phyloP scores from a whole-genome alignment of 2,797 vertebrate species.

The Poecilia picta region DNA sequence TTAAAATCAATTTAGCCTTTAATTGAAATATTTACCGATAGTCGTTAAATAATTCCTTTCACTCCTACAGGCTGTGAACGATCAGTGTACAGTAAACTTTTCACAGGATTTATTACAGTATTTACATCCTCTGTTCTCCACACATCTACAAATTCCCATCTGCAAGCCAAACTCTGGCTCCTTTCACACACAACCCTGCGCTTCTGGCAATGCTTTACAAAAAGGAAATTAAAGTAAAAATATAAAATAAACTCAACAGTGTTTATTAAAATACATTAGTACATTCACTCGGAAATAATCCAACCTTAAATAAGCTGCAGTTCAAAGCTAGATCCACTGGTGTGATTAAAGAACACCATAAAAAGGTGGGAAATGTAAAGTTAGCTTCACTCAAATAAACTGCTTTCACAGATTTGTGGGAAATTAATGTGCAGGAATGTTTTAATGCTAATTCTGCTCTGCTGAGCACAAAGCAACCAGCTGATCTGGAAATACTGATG shows the following conservation, averaged over 20 bases:
- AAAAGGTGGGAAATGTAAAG: conserved; percentile 3
- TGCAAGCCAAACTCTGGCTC: conserved; percentile 20
- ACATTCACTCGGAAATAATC: conserved; percentile 68
- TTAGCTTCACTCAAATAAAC: conserved; percentile 52
- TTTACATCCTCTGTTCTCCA: conserved; percentile 71
- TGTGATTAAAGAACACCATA: conserved; percentile 34
- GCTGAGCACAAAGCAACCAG: neutral
- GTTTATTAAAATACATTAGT: conserved; percentile 64
- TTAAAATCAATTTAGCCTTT: conserved; percentile 58
- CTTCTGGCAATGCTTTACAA: conserved; percentile 68
- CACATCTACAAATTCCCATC: conserved; percentile 48
- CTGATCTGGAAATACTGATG: neutral
- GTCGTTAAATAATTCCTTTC: conserved; percentile 73
- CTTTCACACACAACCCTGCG: conserved; percentile 28
- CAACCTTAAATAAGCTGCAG: conserved; percentile 64
- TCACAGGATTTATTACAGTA: conserved; percentile 83
- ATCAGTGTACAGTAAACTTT: conserved; percentile 78
- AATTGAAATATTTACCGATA: conserved; percentile 76
- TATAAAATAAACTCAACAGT: conserved; percentile 57
- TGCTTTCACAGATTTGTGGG: conserved; percentile 17
- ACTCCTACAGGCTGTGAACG: conserved; percentile 63
- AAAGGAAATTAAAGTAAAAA: conserved; percentile 48
- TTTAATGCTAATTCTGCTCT: neutral
- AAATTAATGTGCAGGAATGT: neutral
- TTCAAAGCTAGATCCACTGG: conserved; percentile 61